Evolutionary conservation across 2,888 invertebrate species (phyloP), one percentile per base, ranked within the genome.

Genomic region (Rhamphomyia laevipes): DNA sequence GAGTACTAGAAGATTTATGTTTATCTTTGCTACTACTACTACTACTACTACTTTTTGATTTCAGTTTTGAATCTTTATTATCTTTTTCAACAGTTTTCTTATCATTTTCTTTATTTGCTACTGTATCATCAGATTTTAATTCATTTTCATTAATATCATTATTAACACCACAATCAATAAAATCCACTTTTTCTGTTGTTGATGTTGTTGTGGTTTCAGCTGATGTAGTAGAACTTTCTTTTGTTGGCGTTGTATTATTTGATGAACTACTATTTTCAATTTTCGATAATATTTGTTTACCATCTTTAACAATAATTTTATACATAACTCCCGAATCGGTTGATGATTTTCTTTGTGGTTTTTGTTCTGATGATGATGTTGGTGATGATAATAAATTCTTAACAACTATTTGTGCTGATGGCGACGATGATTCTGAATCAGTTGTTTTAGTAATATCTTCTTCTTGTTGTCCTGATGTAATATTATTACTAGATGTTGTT

Each of bases 291-390:
- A 81, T 74, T 66, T 83, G 81, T 68, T 83, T 84, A 15, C 82
- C 83, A 70, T 85, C 84, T 62, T 82, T 81, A 51, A 83, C 73
- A 33, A 80, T 77, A 57, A 84, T 78, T 55, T 62, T 58, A 27
- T 56, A 45, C 71, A 72, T 53, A 74, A 63, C 43, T 63, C 59
- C 58, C 69, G 73, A 44, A 56, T 74, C 56, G 59, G 70, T 49
- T 61, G 60, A 43, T 46, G 31, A 50, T 64, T 66, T 56, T 59
- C 66, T 60, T 55, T 63, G 56, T 52, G 63, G 60, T 45, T 55
- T 55, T 46, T 56, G 51, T 51, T 57, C 58, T 51, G 55, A 49
- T 50, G 51, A 54, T 50, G 21, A 44, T 13, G 55, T 50, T 50
- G 51, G 55, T 50, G 21, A 44, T 13, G 33, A 12, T 23, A 41